Evolutionary conservation across 2,113 vertebrate species (phyloP).

Genomic region (Esox niger): DNA sequence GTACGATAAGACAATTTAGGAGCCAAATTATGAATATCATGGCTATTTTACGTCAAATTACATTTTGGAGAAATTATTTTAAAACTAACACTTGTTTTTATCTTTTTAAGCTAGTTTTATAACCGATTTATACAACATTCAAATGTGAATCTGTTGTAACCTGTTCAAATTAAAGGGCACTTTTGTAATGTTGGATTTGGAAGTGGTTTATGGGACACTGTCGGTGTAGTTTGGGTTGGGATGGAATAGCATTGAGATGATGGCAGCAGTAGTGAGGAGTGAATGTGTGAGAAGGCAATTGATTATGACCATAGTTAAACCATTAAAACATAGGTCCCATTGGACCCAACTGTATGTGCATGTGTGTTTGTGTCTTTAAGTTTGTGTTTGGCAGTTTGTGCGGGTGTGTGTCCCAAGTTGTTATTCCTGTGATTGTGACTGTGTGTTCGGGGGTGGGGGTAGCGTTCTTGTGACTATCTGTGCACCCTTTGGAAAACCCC

Average conservation of each 20-base stretch:
- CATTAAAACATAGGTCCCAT: slow-evolving; percentile 41
- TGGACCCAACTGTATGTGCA: background rate
- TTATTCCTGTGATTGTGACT: slow-evolving; percentile 36
- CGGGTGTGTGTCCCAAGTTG: slow-evolving; percentile 20
- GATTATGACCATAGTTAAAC: slow-evolving; percentile 39
- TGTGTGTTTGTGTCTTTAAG: slow-evolving; percentile 10
- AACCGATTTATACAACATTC: slow-evolving; percentile 3
- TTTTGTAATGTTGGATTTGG: slow-evolving; percentile 57
- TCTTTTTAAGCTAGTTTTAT: slow-evolving; percentile 35
- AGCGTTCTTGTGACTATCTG: too few relatives aligned
- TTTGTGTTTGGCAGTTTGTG: background rate
- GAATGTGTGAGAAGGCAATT: background rate
- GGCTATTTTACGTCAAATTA: slow-evolving; percentile 11
- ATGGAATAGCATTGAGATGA: background rate
- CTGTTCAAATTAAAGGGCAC: slow-evolving; percentile 45
- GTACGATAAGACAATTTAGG: background rate
- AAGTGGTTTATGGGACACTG: background rate
- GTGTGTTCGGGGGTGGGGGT: too few relatives aligned
- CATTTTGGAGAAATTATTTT: slow-evolving; percentile 29
- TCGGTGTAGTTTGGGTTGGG: background rate
- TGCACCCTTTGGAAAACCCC: slow-evolving; percentile 65
- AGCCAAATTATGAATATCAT: background rate
- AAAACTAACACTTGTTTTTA: slow-evolving; percentile 31
- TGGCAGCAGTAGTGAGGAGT: background rate
- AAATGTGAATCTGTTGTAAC: slow-evolving; percentile 1